These are phyloP conservation scores for Drosophila hamatofila DNA, from an alignment of 2,888 invertebrate species.

Conservation along the genomic window DNA sequence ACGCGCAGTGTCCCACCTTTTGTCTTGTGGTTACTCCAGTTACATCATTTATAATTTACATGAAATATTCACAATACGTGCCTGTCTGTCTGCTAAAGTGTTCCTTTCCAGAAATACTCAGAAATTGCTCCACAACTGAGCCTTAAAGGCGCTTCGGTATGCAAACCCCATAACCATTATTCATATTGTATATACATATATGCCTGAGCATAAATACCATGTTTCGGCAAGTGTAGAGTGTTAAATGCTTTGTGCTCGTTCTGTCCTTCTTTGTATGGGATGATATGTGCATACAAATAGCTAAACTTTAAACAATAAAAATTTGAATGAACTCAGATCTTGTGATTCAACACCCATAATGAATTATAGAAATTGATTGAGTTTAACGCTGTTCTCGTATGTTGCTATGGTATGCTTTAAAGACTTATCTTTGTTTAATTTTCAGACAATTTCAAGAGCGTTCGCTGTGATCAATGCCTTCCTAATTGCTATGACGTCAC, in stretches of 20 bases:
- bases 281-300: background rate
- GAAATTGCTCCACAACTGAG: background rate
- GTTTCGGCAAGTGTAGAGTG: background rate
- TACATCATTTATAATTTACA: slow-evolving; percentile 55
- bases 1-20: background rate
- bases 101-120: slow-evolving; percentile 8
- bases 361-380: background rate
- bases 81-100: slow-evolving; percentile 15
- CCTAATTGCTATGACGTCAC: slow-evolving; percentile 85
- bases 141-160: slow-evolving; percentile 26
- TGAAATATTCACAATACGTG: slow-evolving; percentile 60
- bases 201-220: slow-evolving; percentile 8
- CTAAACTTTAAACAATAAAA: background rate
- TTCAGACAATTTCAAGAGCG: slow-evolving; percentile 82
- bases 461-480: slow-evolving; percentile 83
- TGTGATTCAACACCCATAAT: background rate
- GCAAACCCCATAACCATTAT: slow-evolving; percentile 15
- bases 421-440: background rate
- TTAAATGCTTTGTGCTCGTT: background rate
- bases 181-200: background rate
- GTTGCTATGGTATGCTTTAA: background rate
- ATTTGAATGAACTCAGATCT: background rate
- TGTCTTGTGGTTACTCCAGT: slow-evolving; percentile 22
- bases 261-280: background rate
- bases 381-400: background rate